These are phyloP conservation scores for Catalaphyllia jardinei DNA, from an alignment of 64 coral and sea anemone species.

Conservation along the genomic window DNA sequence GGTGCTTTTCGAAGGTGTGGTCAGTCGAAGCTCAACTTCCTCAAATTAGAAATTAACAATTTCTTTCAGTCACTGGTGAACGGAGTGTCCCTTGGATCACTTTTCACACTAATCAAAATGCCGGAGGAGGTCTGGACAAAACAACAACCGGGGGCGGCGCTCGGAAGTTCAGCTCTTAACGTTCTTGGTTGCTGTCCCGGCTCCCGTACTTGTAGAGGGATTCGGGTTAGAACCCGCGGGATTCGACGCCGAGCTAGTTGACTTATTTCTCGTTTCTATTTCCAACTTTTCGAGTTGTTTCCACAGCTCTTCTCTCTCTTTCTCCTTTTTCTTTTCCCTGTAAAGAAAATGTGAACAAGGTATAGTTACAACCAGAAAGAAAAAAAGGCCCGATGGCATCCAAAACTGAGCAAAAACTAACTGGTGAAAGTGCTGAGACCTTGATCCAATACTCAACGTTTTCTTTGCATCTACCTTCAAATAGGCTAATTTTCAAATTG, in stretches of 20 bases:
- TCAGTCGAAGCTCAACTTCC: slow-evolving; percentile 18
- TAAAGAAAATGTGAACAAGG: slow-evolving; percentile 15
- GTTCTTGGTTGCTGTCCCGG: slow-evolving; percentile 21
- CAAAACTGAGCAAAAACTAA: too few relatives aligned
- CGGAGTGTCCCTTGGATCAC: background rate
- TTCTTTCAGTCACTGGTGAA: slow-evolving; percentile 14
- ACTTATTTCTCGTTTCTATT: slow-evolving; percentile 89
- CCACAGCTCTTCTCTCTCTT: slow-evolving; percentile 98
- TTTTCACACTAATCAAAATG: slow-evolving; percentile 46
- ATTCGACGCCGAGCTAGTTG: slow-evolving; percentile 14
- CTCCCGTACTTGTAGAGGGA: background rate
- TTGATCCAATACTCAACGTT: too few relatives aligned
- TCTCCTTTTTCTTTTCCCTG: slow-evolving; percentile 99
- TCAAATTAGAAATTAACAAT: slow-evolving; percentile 29
- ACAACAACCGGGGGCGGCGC: slow-evolving; percentile 2
- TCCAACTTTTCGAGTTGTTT: slow-evolving; percentile 94
- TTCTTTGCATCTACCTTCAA: too few relatives aligned
- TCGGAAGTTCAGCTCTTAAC: slow-evolving; percentile 2
- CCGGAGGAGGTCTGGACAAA: slow-evolving; percentile 2
- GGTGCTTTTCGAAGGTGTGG: slow-evolving; percentile 17
- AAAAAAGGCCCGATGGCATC: background rate
- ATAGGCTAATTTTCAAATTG: too few relatives aligned
- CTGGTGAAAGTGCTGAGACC: too few relatives aligned
- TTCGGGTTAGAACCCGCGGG: slow-evolving; percentile 6
- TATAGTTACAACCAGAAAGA: background rate